These are phyloP conservation scores for Tupaia tana DNA, from an alignment of 2,113 vertebrate species.

Conservation along the genomic window DNA sequence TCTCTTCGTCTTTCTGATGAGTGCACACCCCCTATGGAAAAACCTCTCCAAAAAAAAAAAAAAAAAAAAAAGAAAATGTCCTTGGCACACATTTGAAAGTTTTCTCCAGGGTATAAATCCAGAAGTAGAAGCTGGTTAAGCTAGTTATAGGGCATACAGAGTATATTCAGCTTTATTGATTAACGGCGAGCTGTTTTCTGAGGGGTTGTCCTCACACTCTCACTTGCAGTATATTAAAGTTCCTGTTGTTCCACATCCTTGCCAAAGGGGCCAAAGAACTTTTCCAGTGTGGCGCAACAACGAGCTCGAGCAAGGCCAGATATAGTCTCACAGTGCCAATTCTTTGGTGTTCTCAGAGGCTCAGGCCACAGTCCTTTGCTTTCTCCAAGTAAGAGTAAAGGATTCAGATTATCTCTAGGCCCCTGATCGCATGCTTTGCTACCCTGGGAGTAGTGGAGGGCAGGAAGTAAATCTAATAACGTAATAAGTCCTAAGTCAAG, in stretches of 20 bases:
- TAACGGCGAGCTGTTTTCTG: conserved; percentile 39
- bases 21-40: too few relatives aligned
- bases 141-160: neutral
- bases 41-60: too few relatives aligned
- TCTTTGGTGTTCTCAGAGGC: neutral
- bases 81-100: conserved; percentile 11
- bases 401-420: neutral
- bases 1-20: too few relatives aligned
- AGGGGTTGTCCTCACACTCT: neutral
- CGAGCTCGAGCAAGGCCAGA: neutral
- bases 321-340: neutral
- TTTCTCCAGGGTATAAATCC: conserved; percentile 30
- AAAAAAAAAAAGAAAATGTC: neutral
- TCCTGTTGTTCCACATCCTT: conserved; percentile 25
- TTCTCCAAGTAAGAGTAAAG: conserved; percentile 26
- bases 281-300: neutral
- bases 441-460: neutral
- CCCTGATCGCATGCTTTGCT: neutral
- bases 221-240: neutral
- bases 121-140: neutral
- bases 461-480: neutral
- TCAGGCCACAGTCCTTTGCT: conserved; percentile 15
- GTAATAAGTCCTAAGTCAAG: neutral
- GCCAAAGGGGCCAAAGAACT: neutral
- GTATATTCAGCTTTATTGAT: conserved; percentile 36